phyloP scores from a whole-genome alignment of 2,888 invertebrate species.

The Ferrisia virgata region DNA sequence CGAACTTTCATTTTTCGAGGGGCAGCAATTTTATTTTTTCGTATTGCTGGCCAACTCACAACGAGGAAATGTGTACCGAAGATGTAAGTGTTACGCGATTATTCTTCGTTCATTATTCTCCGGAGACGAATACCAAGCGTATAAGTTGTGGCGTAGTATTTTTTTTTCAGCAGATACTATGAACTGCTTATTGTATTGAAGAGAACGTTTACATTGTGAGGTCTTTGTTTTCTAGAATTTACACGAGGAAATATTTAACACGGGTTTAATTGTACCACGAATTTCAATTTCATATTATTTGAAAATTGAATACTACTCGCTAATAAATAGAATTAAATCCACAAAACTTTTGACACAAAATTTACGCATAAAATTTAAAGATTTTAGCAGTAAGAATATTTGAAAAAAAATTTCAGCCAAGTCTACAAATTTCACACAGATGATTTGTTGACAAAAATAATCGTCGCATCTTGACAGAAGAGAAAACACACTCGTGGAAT shows the following conservation, averaged over 20 bases:
- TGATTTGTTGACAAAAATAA: too few relatives aligned
- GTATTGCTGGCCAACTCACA: not conserved
- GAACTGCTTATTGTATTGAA: not conserved
- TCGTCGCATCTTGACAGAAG: too few relatives aligned
- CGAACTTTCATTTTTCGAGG: not conserved
- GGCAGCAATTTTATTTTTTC: not conserved
- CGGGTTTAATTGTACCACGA: not conserved
- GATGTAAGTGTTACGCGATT: conserved; percentile 10
- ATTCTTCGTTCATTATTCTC: conserved; percentile 5
- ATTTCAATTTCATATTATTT: not conserved
- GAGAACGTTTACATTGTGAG: not conserved
- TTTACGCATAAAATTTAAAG: too few relatives aligned
- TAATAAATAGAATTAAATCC: too few relatives aligned
- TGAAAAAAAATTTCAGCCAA: too few relatives aligned
- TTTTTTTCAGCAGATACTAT: not conserved
- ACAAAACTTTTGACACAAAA: too few relatives aligned
- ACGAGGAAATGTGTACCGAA: not conserved
- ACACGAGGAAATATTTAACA: not conserved
- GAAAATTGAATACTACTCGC: too few relatives aligned
- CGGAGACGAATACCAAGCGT: not conserved
- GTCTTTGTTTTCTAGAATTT: not conserved
- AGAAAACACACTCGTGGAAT: too few relatives aligned
- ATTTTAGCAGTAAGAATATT: too few relatives aligned
- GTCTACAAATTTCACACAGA: too few relatives aligned
- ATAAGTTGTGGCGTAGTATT: not conserved